Conservation (phyloP, 2,888 invertebrate species). For the Elegia similella region DNA sequence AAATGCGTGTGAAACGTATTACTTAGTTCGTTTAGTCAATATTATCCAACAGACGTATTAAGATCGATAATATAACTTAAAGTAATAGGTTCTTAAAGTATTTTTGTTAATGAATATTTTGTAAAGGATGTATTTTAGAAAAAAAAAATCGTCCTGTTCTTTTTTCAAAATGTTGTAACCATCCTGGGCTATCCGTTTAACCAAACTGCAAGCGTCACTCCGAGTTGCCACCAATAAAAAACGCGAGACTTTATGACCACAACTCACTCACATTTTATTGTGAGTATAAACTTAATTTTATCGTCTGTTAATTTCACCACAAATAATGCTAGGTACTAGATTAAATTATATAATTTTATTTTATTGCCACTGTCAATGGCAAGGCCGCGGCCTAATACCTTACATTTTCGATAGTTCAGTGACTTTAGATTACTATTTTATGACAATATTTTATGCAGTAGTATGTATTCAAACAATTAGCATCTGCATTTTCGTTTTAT, state of each 20-base stretch:
- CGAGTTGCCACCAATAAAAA: conserved; percentile 79
- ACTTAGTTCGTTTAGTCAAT: no score
- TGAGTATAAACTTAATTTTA: conserved; percentile 82
- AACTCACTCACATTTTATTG: conserved; percentile 82
- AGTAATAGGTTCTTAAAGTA: no score
- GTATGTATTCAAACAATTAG: not conserved
- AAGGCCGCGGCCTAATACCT: conserved; percentile 53
- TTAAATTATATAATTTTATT: conserved; percentile 72
- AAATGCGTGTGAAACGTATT: no score
- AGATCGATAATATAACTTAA: no score
- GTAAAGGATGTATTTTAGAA: no score
- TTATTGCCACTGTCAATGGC: conserved; percentile 65
- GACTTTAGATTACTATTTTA: conserved; percentile 28
- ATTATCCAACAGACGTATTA: no score
- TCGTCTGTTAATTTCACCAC: conserved; percentile 82
- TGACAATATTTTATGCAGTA: conserved; percentile 7
- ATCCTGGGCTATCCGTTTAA: conserved; percentile 57
- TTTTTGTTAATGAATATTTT: no score
- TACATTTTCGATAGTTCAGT: conserved; percentile 45
- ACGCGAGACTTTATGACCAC: conserved; percentile 82
- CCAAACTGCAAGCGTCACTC: conserved; percentile 81
- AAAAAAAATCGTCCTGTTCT: no score
- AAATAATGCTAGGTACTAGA: conserved; percentile 77
- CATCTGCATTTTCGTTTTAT: not conserved
- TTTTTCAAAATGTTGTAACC: no score